phyloP scores from a whole-genome alignment of 2,888 invertebrate species.

The Halictus quadricinctus region DNA sequence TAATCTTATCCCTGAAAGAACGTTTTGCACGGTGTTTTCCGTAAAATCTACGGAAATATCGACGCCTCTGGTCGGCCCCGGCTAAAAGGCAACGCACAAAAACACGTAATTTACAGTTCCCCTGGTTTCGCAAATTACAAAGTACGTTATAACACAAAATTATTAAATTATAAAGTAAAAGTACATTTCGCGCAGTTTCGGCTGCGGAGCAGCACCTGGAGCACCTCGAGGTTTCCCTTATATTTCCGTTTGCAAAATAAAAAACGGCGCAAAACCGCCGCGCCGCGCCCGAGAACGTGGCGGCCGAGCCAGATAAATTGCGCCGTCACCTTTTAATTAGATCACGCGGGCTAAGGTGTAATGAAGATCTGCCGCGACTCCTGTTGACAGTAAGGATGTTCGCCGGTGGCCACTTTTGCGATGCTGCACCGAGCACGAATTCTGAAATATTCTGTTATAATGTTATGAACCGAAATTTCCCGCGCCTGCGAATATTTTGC shows the following conservation, averaged over 20 bases:
- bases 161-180: conserved; percentile 12
- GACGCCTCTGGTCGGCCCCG: not conserved
- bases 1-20: not conserved
- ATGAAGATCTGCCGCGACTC: not conserved
- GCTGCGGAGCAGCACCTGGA: not conserved
- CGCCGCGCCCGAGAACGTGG: not conserved
- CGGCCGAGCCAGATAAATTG: not conserved
- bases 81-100: not conserved
- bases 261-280: not conserved
- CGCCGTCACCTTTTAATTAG: not conserved
- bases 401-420: not conserved
- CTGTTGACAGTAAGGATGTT: not conserved
- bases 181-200: not conserved
- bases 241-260: conserved; percentile 1
- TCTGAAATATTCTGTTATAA: not conserved
- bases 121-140: not conserved
- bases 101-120: conserved; percentile 2
- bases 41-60: not conserved
- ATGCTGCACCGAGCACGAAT: not conserved
- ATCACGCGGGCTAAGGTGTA: conserved; percentile 6
- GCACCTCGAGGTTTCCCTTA: not conserved
- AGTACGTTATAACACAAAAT: conserved; percentile 1
- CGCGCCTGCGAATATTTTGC: not conserved
- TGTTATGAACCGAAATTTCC: not conserved
- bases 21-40: not conserved